phyloP scores from a whole-genome alignment of 2,888 invertebrate genomes.

The Micropterix aruncella region DNA sequence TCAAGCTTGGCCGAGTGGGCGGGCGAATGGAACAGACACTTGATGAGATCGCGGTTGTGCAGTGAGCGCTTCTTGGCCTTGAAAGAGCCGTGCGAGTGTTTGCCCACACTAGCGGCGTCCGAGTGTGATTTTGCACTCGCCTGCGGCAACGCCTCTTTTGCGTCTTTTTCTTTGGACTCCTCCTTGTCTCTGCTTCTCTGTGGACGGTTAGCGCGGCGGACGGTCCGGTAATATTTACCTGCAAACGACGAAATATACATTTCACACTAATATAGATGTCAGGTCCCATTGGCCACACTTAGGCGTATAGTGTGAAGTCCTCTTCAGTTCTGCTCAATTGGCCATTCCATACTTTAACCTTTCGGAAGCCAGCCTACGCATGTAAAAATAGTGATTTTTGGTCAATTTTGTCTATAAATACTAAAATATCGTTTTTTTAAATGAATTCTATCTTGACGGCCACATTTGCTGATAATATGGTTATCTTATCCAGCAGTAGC shows the following conservation, averaged over 20 bases:
- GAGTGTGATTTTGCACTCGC: slow-evolving; percentile 7
- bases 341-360: too few species aligned
- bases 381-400: too few species aligned
- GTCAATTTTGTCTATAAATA: too few species aligned
- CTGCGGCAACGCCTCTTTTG: slow-evolving; percentile 16
- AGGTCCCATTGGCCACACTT: too few species aligned
- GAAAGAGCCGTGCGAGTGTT: slow-evolving; percentile 23
- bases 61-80: slow-evolving; percentile 31
- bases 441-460: too few species aligned
- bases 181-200: slow-evolving; percentile 25
- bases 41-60: slow-evolving; percentile 9
- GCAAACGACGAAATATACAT: slow-evolving; percentile 5
- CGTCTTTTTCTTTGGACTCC: slow-evolving; percentile 15
- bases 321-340: too few species aligned
- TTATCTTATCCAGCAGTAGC: too few species aligned
- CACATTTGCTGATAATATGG: too few species aligned
- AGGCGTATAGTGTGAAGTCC: too few species aligned
- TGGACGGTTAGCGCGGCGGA: slow-evolving; percentile 28
- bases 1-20: background rate
- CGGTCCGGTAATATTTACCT: slow-evolving; percentile 33
- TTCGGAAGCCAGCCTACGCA: too few species aligned
- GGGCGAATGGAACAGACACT: background rate
- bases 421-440: too few species aligned
- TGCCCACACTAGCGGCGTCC: background rate
- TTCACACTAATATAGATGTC: too few species aligned